These are phyloP conservation scores for Halichoeres trimaculatus DNA, from an alignment of 2,113 vertebrate genomes.

Conservation along the genomic window DNA sequence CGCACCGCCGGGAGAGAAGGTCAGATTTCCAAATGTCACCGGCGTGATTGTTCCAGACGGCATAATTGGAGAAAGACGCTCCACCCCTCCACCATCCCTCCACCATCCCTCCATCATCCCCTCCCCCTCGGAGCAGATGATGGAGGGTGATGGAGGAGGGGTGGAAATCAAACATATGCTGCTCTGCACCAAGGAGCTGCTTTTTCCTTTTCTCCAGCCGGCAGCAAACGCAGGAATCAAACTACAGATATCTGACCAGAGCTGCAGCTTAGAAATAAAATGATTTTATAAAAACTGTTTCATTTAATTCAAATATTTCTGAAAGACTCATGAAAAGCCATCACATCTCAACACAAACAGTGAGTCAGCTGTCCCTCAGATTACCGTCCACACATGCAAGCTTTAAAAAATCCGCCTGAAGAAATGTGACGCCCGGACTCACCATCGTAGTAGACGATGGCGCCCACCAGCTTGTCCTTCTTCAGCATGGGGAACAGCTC, in stretches of 20 bases:
- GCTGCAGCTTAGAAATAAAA: no score
- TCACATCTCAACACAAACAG: not conserved
- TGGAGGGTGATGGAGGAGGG: constrained; percentile 9
- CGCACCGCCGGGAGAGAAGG: constrained; percentile 79
- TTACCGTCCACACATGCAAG: constrained; percentile 10
- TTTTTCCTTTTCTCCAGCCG: constrained; percentile 10
- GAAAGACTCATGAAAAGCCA: not conserved
- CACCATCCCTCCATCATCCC: not conserved
- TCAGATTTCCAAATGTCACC: constrained; percentile 86
- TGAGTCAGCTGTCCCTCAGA: constrained; percentile 17
- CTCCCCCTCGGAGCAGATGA: constrained; percentile 42
- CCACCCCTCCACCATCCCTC: constrained; percentile 23
- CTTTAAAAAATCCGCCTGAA: not conserved
- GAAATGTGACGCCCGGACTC: constrained; percentile 42
- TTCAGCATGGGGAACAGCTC: constrained; percentile 97
- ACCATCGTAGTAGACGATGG: constrained; percentile 99
- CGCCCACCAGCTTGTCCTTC: constrained; percentile 92
- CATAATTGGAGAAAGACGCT: constrained; percentile 81
- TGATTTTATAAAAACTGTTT: no score
- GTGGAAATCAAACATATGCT: constrained; percentile 55
- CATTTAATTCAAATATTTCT: no score
- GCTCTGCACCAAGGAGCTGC: constrained; percentile 35
- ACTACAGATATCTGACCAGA: not conserved
- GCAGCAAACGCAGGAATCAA: constrained; percentile 14
- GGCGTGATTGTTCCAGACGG: constrained; percentile 84